These are phyloP conservation scores for Sebastes iracundus DNA, from an alignment of 2,797 vertebrate species.

Conservation along the genomic window DNA sequence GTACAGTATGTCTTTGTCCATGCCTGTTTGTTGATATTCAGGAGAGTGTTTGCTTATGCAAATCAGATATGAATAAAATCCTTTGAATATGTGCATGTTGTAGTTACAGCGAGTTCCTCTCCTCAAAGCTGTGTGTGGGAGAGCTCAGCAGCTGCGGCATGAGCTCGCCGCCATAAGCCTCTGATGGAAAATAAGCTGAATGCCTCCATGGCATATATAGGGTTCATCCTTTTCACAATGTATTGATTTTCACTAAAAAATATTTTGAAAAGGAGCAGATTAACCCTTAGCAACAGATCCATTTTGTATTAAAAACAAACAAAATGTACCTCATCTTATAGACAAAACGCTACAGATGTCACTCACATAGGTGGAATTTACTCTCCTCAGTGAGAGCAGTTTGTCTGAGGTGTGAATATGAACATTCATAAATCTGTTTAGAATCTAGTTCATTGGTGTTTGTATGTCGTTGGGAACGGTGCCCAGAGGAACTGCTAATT, in stretches of 20 bases:
- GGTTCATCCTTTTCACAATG: background rate
- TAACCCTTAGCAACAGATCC: background rate
- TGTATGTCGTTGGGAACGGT: too few species aligned
- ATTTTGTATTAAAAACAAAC: background rate
- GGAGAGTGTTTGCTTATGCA: constrained; percentile 55
- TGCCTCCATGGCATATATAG: background rate
- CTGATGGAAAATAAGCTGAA: constrained; percentile 23
- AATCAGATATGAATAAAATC: constrained; percentile 55
- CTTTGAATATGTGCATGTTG: constrained; percentile 45
- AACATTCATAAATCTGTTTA: background rate
- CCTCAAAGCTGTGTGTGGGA: constrained; percentile 62
- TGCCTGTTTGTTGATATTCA: constrained; percentile 50
- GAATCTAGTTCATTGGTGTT: too few species aligned
- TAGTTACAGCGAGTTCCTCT: constrained; percentile 30
- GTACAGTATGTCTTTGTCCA: constrained; percentile 52
- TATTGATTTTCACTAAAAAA: background rate
- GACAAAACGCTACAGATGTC: background rate
- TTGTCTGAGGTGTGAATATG: background rate
- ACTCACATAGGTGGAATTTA: background rate
- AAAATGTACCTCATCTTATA: background rate
- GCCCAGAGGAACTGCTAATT: background rate
- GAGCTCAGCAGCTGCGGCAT: constrained; percentile 42
- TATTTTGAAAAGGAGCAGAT: background rate
- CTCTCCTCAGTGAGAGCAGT: background rate
- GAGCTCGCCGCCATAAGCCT: constrained; percentile 33